Base-by-base conservation (phyloP, 2,113 vertebrate species). In the Asarcornis scutulata region DNA sequence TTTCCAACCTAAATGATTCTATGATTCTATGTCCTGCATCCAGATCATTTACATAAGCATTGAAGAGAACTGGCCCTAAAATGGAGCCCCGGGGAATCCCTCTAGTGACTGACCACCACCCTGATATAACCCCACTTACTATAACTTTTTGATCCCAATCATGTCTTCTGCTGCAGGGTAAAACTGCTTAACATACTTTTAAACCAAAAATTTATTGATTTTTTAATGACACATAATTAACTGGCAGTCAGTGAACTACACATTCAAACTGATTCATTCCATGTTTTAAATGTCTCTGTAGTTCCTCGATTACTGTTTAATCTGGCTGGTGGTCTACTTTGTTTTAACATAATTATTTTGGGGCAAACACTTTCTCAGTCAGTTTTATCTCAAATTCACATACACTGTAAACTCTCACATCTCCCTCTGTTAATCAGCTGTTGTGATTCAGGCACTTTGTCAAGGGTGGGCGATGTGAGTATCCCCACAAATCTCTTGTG, bases 141-240 rank as follows among this genome's bases (percentile, higher is more conserved):
- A 52, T 26, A 52, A 52, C 23, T 12, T 34, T 36, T 26, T 62
- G 34, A 63, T 16, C 62, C 25, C 17, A 17, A 27, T 74, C 83
- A 29, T 11, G 21, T 55, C 36, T 80, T 18, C 40, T 0, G 0
- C 40, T 29, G 18, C 68, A 69, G 52, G 17, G 13, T 31, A 53
- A 53, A 83, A 22, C 8, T 23, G 1, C 27, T 80, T 50, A 6
- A 0, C 63, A 17, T 46, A 40, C 13, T 48, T 87, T 87, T 66
- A 64, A 90, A 84, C 25, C 5, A 78, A 67, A 66, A 77, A 5
- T 69, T 60, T 60, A 69, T 74, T 92, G 42, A 50, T 86, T 77
- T 66, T 17, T 90, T 77, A 66, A 38, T 32, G 26, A 42, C 32
- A 88, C 25, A 22, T 50, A 52, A 48, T 64, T 80, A 80, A 73